Evolutionary conservation across 2,888 invertebrate genomes (phyloP).

Genomic region (Spilarctia lutea): DNA sequence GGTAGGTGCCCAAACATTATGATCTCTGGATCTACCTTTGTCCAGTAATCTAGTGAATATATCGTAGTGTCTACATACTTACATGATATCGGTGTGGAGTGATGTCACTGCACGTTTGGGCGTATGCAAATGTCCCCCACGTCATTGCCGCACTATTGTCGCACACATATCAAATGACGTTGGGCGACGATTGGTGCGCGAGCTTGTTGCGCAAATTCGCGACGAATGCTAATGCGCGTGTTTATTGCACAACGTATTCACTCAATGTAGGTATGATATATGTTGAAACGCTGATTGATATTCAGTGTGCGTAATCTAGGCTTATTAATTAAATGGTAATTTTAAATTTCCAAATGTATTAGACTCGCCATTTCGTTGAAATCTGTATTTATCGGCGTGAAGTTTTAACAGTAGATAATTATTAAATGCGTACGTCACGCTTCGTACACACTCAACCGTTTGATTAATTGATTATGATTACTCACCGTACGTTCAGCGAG

Average conservation of each 20-base stretch:
- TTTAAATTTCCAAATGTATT: conserved; percentile 7
- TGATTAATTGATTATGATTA: conserved; percentile 5
- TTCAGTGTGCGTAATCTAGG: conserved; percentile 4
- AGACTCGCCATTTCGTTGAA: background rate
- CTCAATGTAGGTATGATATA: no score
- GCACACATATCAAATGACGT: conserved; percentile 15
- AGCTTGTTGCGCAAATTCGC: conserved; percentile 29
- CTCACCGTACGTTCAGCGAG: background rate
- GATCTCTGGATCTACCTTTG: background rate
- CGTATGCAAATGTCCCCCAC: conserved; percentile 11
- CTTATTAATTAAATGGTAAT: conserved; percentile 14
- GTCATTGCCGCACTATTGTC: background rate
- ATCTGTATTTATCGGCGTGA: conserved; percentile 8
- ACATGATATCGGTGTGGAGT: no score
- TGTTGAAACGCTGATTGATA: conserved; percentile 8
- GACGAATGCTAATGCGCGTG: conserved; percentile 39
- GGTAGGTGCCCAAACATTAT: background rate
- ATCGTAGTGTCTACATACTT: background rate
- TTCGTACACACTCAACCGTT: conserved; percentile 5
- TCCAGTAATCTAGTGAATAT: background rate
- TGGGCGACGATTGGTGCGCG: conserved; percentile 40
- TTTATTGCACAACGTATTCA: conserved; percentile 15
- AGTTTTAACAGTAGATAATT: conserved; percentile 24
- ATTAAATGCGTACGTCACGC: conserved; percentile 21
- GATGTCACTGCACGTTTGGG: background rate